Percentiles rank a stretch among this genome's conserved stretches.
These are phyloP conservation scores for Anthonomus grandis DNA, from an alignment of 1,140 invertebrate genomes.

Conservation along the genomic window DNA sequence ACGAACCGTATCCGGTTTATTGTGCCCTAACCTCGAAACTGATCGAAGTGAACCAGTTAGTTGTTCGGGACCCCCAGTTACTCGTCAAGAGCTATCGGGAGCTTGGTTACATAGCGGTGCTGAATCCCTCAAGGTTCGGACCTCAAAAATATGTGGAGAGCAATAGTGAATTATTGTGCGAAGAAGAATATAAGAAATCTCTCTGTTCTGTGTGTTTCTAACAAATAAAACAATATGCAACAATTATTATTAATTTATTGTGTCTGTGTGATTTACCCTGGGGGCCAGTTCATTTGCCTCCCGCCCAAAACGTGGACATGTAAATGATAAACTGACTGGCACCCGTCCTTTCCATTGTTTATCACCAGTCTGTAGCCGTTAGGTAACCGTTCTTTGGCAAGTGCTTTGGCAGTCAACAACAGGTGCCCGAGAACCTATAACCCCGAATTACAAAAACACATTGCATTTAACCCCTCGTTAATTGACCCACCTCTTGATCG, in stretches of 20 bases:
- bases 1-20: constrained; percentile 22
- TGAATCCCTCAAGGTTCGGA: constrained; percentile 15
- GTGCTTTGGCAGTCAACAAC: constrained; percentile 57
- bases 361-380: constrained; percentile 62
- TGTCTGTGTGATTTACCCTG: too few relatives aligned
- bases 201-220: too few relatives aligned
- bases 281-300: constrained; percentile 77
- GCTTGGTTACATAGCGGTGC: constrained; percentile 24
- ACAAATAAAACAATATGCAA: too few relatives aligned
- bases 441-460: constrained; percentile 5
- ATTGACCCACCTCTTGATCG: constrained; percentile 49
- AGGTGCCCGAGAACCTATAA: constrained; percentile 62
- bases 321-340: constrained; percentile 71
- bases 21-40: constrained; percentile 8
- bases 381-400: constrained; percentile 53
- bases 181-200: constrained; percentile 15
- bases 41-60: constrained; percentile 20
- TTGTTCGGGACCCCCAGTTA: constrained; percentile 17
- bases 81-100: constrained; percentile 15
- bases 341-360: constrained; percentile 69
- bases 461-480: not conserved
- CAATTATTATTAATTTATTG: too few relatives aligned
- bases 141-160: too few relatives aligned
- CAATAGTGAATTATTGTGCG: not conserved
- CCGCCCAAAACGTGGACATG: constrained; percentile 78